Evolutionary conservation across 92 coral and sea anemone species (phyloP).

Genomic region (Umimayanthus kanabou): DNA sequence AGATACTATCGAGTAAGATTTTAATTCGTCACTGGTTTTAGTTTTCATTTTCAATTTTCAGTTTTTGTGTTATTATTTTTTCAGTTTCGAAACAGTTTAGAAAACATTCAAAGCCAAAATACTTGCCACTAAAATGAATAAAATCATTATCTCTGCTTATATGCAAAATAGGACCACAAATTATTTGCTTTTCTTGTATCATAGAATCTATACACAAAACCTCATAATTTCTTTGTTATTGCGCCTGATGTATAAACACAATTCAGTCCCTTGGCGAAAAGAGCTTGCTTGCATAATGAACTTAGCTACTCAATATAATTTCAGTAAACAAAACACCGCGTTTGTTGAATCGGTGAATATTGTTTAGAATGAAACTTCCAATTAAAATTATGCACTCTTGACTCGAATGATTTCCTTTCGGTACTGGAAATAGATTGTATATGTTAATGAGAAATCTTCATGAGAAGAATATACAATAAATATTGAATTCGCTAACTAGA

Average conservation of each 20-base stretch:
- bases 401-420: neutral
- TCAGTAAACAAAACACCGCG: constrained; percentile 18
- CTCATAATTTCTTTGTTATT: constrained; percentile 39
- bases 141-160: constrained; percentile 26
- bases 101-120: constrained; percentile 6
- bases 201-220: constrained; percentile 36
- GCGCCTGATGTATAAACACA: constrained; percentile 24
- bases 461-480: constrained; percentile 17
- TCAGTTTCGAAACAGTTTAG: constrained; percentile 11
- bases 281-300: constrained; percentile 32
- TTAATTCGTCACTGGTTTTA: neutral
- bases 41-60: constrained; percentile 7
- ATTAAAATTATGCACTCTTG: constrained; percentile 28
- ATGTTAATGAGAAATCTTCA: constrained; percentile 4
- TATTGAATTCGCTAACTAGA: constrained; percentile 1
- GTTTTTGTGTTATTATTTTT: constrained; percentile 6
- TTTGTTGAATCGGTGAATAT: constrained; percentile 37
- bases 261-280: neutral
- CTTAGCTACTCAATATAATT: neutral
- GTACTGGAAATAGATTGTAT: constrained; percentile 11
- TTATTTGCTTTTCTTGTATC: constrained; percentile 37
- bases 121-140: constrained; percentile 24
- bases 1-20: neutral
- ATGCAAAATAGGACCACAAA: constrained; percentile 40
- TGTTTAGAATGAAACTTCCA: constrained; percentile 22